Percentiles rank a stretch among this genome's conserved stretches.
Conservation (phyloP, 1,140 invertebrate genomes). For the Papilio dardanus region DNA sequence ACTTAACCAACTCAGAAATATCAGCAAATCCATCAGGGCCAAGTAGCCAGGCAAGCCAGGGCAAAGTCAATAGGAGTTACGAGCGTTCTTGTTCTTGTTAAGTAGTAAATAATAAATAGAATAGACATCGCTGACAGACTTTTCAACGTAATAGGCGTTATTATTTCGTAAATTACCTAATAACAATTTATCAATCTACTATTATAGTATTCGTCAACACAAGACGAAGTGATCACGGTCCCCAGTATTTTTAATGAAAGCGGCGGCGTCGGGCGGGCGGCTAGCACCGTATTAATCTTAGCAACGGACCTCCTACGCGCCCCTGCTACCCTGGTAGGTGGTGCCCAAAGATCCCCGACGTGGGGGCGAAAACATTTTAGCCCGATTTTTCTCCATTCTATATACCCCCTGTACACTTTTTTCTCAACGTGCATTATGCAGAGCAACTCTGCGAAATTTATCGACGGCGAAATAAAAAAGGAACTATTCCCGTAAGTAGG, state of each 20-base stretch:
- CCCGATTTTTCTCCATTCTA: constrained; percentile 72
- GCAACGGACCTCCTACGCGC: constrained; percentile 69
- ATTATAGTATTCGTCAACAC: background rate
- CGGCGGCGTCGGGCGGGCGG: constrained; percentile 73
- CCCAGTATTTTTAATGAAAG: constrained; percentile 78
- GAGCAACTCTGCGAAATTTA: constrained; percentile 62
- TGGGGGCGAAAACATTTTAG: constrained; percentile 64
- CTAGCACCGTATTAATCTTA: constrained; percentile 78
- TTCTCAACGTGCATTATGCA: constrained; percentile 74
- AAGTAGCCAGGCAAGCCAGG: no score
- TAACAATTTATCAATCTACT: background rate
- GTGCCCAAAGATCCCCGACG: constrained; percentile 66
- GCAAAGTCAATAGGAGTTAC: no score
- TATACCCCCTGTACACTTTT: constrained; percentile 54
- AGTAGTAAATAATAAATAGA: no score
- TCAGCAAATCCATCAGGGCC: no score
- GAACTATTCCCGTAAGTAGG: background rate
- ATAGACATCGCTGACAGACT: no score
- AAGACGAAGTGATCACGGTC: constrained; percentile 61
- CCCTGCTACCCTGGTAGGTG: constrained; percentile 73
- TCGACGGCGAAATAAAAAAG: constrained; percentile 65
- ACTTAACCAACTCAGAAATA: no score
- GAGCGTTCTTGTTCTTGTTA: no score
- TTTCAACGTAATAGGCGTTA: background rate
- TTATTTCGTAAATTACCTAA: background rate